A percentile compares a stretch with the other conserved stretches of the same genome.
Conservation (phyloP, 2,888 invertebrate genomes). For the Diadromus collaris region DNA sequence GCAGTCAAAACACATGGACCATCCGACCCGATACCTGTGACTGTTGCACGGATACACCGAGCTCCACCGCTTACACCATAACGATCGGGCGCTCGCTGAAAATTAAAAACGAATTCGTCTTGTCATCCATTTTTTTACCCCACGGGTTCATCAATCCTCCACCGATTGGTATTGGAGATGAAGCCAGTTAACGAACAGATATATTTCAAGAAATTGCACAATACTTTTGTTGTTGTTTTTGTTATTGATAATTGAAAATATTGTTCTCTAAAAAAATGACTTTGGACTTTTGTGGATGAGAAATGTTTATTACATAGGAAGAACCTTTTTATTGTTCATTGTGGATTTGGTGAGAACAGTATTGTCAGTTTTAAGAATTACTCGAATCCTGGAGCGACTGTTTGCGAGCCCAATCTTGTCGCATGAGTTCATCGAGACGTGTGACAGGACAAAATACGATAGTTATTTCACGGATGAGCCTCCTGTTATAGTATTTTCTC, state of each 20-base stretch:
- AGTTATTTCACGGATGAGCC: constrained; percentile 53
- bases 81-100: too few relatives aligned
- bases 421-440: background rate
- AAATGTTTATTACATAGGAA: too few relatives aligned
- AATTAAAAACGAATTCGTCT: background rate
- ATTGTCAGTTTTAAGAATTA: background rate
- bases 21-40: constrained; percentile 54
- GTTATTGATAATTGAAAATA: too few relatives aligned
- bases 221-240: too few relatives aligned
- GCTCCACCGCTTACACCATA: background rate
- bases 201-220: too few relatives aligned
- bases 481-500: constrained; percentile 48
- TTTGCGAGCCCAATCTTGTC: background rate
- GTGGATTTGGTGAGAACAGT: background rate
- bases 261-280: too few relatives aligned
- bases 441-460: background rate
- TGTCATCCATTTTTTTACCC: background rate
- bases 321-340: too few relatives aligned
- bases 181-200: too few relatives aligned
- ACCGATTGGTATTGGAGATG: background rate
- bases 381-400: background rate
- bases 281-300: too few relatives aligned
- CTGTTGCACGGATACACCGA: constrained; percentile 10
- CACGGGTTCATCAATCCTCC: background rate
- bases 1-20: constrained; percentile 75